Percentiles rank a stretch among this genome's conserved stretches.
Conservation (phyloP, 1,140 invertebrate genomes). For the Drosophila equinoxialis region DNA sequence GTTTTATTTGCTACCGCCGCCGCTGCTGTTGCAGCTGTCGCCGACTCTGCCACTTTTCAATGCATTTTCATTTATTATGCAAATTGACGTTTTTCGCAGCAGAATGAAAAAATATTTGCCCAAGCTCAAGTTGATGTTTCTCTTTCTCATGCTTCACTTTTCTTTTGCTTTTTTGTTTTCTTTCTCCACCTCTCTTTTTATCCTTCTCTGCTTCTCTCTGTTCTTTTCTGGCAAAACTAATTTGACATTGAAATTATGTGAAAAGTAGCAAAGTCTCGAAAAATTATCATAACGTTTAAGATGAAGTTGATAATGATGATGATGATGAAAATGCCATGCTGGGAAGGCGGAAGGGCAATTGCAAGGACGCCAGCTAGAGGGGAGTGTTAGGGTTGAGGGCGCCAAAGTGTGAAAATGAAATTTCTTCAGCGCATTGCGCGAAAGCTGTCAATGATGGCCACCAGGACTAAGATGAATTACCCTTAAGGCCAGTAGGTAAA, state of each 20-base stretch:
- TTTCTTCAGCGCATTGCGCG: conserved; percentile 20
- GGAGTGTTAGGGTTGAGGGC: not conserved
- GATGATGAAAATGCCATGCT: conserved; percentile 21
- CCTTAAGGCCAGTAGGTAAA: conserved; percentile 7
- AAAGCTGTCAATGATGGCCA: conserved; percentile 21
- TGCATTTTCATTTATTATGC: conserved; percentile 81
- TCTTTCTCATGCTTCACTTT: not conserved
- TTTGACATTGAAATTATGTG: conserved; percentile 78
- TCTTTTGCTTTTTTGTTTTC: not conserved
- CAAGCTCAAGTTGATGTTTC: conserved; percentile 42
- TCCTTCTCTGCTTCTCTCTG: conserved; percentile 6
- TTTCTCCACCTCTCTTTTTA: not conserved
- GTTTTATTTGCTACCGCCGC: conserved; percentile 51
- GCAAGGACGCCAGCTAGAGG: not conserved
- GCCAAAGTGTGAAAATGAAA: conserved; percentile 8
- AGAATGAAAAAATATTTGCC: conserved; percentile 57
- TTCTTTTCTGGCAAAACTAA: conserved; percentile 53
- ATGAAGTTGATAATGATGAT: conserved; percentile 5
- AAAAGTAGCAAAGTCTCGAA: conserved; percentile 31
- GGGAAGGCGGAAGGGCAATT: conserved; percentile 21
- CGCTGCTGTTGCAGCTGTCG: conserved; percentile 48
- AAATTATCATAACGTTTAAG: conserved; percentile 12
- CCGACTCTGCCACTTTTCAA: conserved; percentile 76
- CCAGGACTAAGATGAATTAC: conserved; percentile 24
- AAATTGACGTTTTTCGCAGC: conserved; percentile 72